Conservation (phyloP, 2,797 vertebrate genomes). For the Bovichtus variegatus region DNA sequence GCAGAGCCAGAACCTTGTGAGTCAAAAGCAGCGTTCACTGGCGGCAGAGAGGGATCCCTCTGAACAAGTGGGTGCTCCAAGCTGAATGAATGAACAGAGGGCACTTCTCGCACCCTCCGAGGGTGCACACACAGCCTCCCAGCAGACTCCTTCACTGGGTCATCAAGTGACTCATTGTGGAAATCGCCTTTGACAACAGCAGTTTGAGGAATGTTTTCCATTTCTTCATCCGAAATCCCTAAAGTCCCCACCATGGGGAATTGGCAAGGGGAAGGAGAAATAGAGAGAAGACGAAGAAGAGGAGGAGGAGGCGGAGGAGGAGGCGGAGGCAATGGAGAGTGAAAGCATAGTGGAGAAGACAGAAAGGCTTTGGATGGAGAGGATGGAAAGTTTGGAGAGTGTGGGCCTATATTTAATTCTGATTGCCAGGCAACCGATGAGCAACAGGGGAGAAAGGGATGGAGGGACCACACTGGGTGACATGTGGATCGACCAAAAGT, state of each 20-base stretch:
- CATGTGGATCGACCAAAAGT: slow-evolving; percentile 51
- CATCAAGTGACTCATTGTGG: slow-evolving; percentile 84
- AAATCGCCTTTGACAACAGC: slow-evolving; percentile 84
- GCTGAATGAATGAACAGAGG: slow-evolving; percentile 79
- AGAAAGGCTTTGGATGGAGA: slow-evolving; percentile 80
- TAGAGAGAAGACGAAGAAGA: slow-evolving; percentile 28
- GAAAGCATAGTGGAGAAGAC: slow-evolving; percentile 58
- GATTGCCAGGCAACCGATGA: slow-evolving; percentile 82
- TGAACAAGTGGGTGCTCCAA: slow-evolving; percentile 61
- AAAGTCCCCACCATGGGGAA: slow-evolving; percentile 78
- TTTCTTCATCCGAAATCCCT: slow-evolving; percentile 83
- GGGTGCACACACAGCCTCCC: slow-evolving; percentile 66
- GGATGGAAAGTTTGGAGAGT: slow-evolving; percentile 86
- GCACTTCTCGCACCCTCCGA: slow-evolving; percentile 58
- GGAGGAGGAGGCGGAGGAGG: slow-evolving; percentile 28
- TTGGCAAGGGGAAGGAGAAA: slow-evolving; percentile 63
- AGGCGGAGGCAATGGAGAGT: slow-evolving; percentile 43
- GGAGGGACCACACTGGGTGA: slow-evolving; percentile 77
- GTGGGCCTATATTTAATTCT: slow-evolving; percentile 87
- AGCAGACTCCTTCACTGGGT: slow-evolving; percentile 67
- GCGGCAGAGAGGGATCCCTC: slow-evolving; percentile 29
- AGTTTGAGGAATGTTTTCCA: slow-evolving; percentile 87
- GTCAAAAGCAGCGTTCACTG: slow-evolving; percentile 17
- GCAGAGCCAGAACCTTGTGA: slow-evolving; percentile 10
- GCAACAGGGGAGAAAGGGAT: slow-evolving; percentile 78